Evolutionary conservation across 1,140 invertebrate genomes (phyloP), one percentile per base, ranked within the genome.

Genomic region (Ectropis grisescens): DNA sequence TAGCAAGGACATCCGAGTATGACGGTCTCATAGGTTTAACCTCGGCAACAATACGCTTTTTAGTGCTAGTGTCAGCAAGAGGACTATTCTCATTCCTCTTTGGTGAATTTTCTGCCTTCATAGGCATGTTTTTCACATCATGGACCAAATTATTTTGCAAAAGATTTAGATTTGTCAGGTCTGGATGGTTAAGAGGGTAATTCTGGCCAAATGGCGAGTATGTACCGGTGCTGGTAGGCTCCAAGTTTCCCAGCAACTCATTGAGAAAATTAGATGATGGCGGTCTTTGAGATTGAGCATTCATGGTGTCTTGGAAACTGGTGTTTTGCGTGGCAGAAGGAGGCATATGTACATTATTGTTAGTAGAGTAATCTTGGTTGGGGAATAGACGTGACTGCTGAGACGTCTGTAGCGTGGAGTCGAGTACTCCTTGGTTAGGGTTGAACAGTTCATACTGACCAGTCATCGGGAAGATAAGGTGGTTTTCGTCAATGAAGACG

Each of bases 1-100:
- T 93, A 9, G 89, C 88, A 8, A 93, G 52, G 6, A 94, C 91
- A 76, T 92, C 91, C 1, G 92, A 94, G 65, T 93, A 94, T 12
- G 89, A 89, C 11, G 91, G 91, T 34, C 91, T 82, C 91, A 93
- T 93, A 2, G 91, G 91, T 57, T 92, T 92, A 0, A 94, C 92
- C 82, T 93, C 91, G 13, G 91, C 92, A 1, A 93, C 87, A 58
- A 91, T 92, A 13, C 91, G 82, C 31, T 88, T 87, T 58, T 92
- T 93, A 19, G 90, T 93, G 22, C 62, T 80, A 38, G 66, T 81
- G 53, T 83, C 53, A 68, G 74, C 52, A 41, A 71, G 35, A 10
- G 69, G 59, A 50, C 54, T 76, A 59, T 58, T 66, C 33, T 68
- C 60, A 58, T 70, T 67, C 33, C 78, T 57, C 39, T 72, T 69